Evolutionary conservation across 2,888 invertebrate genomes (phyloP).

Genomic region (Drosophila rellima): DNA sequence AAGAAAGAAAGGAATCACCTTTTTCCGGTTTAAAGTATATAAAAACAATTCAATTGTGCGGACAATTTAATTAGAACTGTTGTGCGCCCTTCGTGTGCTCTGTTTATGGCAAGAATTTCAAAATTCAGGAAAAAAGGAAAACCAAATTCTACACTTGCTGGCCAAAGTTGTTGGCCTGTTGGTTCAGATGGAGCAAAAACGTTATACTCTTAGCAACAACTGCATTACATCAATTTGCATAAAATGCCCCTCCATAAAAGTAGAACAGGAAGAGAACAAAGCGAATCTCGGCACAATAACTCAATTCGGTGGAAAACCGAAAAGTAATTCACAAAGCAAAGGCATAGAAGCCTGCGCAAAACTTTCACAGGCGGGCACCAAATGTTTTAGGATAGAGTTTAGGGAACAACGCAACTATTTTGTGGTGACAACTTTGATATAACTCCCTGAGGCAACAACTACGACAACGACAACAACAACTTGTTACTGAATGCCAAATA

Average conservation of each 20-base stretch:
- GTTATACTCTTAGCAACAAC: constrained; percentile 17
- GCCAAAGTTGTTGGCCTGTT: constrained; percentile 24
- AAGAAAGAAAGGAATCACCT: neutral
- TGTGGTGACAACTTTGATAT: constrained; percentile 66
- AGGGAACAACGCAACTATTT: constrained; percentile 63
- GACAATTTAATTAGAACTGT: constrained; percentile 70
- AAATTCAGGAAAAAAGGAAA: constrained; percentile 19
- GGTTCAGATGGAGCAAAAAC: constrained; percentile 30
- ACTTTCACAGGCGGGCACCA: constrained; percentile 46
- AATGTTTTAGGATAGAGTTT: constrained; percentile 57
- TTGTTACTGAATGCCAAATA: constrained; percentile 56
- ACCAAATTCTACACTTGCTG: constrained; percentile 26
- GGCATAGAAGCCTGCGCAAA: constrained; percentile 46
- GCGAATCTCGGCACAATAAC: constrained; percentile 68
- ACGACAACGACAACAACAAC: constrained; percentile 44
- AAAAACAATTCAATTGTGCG: constrained; percentile 65
- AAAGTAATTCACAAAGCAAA: constrained; percentile 54
- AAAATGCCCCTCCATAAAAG: constrained; percentile 48
- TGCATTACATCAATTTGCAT: constrained; percentile 57
- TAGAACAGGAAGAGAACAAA: constrained; percentile 23
- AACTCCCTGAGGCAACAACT: constrained; percentile 50
- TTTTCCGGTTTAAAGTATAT: constrained; percentile 13
- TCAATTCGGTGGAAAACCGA: constrained; percentile 67
- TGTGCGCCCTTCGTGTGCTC: constrained; percentile 5
- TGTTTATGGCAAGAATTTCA: constrained; percentile 45